These are phyloP conservation scores for Labrus mixtus DNA, from an alignment of 2,113 vertebrate genomes.

Conservation along the genomic window DNA sequence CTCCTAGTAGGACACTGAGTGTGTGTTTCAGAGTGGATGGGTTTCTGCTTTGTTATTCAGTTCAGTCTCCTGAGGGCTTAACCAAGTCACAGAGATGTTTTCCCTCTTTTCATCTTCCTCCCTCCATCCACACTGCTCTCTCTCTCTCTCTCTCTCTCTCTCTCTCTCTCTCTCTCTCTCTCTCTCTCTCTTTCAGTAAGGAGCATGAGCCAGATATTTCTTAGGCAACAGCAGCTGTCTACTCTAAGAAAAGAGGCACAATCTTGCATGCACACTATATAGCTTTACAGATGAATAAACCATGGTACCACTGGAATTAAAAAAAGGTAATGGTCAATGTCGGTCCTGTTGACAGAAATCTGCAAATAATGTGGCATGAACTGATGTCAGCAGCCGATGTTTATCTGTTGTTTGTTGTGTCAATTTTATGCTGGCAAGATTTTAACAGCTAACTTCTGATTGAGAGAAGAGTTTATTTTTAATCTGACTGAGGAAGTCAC, in stretches of 20 bases:
- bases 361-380: too few relatives aligned
- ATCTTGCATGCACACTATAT: background rate
- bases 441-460: too few relatives aligned
- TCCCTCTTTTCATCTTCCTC: constrained; percentile 14
- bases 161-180: constrained; percentile 14
- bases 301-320: constrained; percentile 11
- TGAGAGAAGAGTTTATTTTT: too few relatives aligned
- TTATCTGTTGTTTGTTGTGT: too few relatives aligned
- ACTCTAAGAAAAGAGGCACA: constrained; percentile 10
- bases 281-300: constrained; percentile 51
- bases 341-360: too few relatives aligned
- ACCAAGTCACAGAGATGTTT: constrained; percentile 24
- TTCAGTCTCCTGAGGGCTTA: constrained; percentile 17
- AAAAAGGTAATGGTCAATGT: background rate
- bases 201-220: constrained; percentile 33
- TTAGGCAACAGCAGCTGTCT: constrained; percentile 48
- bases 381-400: too few relatives aligned
- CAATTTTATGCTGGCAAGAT: too few relatives aligned
- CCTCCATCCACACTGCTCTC: constrained; percentile 8
- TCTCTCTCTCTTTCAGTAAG: background rate
- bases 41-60: constrained; percentile 31
- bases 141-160: background rate
- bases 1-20: constrained; percentile 15
- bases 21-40: constrained; percentile 21
- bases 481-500: too few relatives aligned